Conservation (phyloP, 1,140 invertebrate species). For the Periplaneta americana region DNA sequence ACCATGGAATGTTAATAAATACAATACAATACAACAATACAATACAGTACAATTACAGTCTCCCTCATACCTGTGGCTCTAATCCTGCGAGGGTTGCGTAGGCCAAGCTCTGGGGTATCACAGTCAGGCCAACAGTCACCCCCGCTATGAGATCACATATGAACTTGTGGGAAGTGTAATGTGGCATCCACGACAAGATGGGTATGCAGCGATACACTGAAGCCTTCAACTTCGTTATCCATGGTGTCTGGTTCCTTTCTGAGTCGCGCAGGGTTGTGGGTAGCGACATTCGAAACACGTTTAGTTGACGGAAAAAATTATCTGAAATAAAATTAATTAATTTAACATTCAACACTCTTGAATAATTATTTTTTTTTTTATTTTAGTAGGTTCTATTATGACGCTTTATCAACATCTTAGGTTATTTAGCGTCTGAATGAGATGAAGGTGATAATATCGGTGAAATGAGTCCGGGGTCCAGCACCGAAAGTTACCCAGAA, state of each 20-base stretch:
- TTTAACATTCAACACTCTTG: no score
- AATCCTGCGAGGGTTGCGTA: conserved; percentile 73
- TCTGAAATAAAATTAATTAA: not conserved
- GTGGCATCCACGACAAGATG: conserved; percentile 65
- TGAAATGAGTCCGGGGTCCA: no score
- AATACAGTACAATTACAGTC: no score
- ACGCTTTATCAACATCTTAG: no score
- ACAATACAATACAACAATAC: no score
- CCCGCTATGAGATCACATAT: conserved; percentile 79
- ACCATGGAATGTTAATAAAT: no score
- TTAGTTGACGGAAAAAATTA: not conserved
- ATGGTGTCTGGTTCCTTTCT: not conserved
- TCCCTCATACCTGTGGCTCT: conserved; percentile 43
- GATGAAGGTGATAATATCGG: no score
- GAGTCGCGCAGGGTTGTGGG: not conserved
- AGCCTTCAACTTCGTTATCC: not conserved
- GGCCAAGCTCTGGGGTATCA: conserved; percentile 75
- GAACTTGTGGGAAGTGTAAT: conserved; percentile 59
- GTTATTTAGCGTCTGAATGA: no score
- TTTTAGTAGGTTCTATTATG: no score
- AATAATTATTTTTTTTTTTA: no score
- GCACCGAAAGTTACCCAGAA: no score
- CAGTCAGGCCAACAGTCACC: conserved; percentile 78
- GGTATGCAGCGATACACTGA: conserved; percentile 59
- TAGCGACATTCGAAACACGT: not conserved